Percentiles rank a stretch among this genome's conserved stretches.
phyloP scores from a whole-genome alignment of 2,797 vertebrate species.

The Sebastes itinus region DNA sequence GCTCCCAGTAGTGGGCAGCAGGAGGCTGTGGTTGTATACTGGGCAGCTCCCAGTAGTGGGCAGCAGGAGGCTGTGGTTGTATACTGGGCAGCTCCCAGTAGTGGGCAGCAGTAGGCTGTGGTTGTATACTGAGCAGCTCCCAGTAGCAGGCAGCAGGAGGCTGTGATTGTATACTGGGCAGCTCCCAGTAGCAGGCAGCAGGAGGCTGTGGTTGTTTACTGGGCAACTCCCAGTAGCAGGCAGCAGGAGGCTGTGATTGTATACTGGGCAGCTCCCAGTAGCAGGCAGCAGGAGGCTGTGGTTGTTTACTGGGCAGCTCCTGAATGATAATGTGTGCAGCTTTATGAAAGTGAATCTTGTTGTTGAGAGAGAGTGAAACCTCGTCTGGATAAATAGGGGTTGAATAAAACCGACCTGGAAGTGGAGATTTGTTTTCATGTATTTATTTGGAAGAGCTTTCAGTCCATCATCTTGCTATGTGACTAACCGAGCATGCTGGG shows the following conservation, averaged over 20 bases:
- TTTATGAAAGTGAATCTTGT: slow-evolving; percentile 31
- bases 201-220: too few relatives aligned
- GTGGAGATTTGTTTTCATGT: slow-evolving; percentile 40
- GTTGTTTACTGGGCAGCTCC: slow-evolving; percentile 6
- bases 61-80: too few relatives aligned
- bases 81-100: too few relatives aligned
- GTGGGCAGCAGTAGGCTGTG: too few relatives aligned
- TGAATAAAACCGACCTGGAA: slow-evolving; percentile 42
- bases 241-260: background rate
- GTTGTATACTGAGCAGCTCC: too few relatives aligned
- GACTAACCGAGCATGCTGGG: slow-evolving; percentile 61
- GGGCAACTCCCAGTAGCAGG: too few relatives aligned
- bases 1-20: accelerated
- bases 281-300: too few relatives aligned
- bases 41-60: too few relatives aligned
- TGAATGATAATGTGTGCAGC: background rate
- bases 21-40: too few relatives aligned
- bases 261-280: slow-evolving; percentile 4
- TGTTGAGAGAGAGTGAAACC: slow-evolving; percentile 24
- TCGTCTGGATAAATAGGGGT: slow-evolving; percentile 26
- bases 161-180: too few relatives aligned
- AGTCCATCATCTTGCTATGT: slow-evolving; percentile 46
- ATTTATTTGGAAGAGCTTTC: slow-evolving; percentile 45
- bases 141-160: too few relatives aligned
- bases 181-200: too few relatives aligned